A percentile compares a stretch with the other conserved stretches of the same genome.
These are phyloP conservation scores for Coregonus suidteri DNA, from an alignment of 2,797 vertebrate species.

Conservation along the genomic window DNA sequence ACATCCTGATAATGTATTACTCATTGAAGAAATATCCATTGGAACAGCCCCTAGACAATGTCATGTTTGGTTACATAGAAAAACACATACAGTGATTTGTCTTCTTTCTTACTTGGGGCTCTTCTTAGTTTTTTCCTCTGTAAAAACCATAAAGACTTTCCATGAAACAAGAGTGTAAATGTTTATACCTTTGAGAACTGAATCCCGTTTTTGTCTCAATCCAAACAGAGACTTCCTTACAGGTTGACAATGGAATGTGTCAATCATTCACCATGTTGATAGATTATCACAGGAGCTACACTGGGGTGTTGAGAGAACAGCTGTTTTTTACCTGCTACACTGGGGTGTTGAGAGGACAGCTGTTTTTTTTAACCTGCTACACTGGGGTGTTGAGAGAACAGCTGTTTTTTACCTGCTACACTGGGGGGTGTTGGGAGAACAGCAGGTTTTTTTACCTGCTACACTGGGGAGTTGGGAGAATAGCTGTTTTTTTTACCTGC, in stretches of 20 bases:
- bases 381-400: too few relatives aligned
- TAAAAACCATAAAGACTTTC: not conserved
- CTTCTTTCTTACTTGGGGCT: not conserved
- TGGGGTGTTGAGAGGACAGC: too few relatives aligned
- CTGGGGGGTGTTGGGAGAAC: too few relatives aligned
- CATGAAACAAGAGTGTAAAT: conserved; percentile 1
- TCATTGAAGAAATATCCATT: not conserved
- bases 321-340: too few relatives aligned
- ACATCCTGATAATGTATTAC: not conserved
- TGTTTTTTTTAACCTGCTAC: too few relatives aligned
- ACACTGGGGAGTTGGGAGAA: too few relatives aligned
- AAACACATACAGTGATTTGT: not conserved
- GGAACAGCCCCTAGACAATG: not conserved
- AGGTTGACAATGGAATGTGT: not conserved
- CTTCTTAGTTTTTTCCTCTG: not conserved
- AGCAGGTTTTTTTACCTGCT: too few relatives aligned
- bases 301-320: too few relatives aligned
- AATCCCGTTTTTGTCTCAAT: not conserved
- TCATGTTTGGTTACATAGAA: not conserved
- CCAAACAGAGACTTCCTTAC: not conserved
- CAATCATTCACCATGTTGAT: not conserved
- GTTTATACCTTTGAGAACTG: not conserved
- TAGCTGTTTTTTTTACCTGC: too few relatives aligned
- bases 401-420: too few relatives aligned
- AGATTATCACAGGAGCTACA: too few relatives aligned